A percentile compares a stretch with the other conserved stretches of the same genome.
Evolutionary conservation across 1,140 invertebrate genomes (phyloP).

Genomic region (Parapsyche elsis): DNA sequence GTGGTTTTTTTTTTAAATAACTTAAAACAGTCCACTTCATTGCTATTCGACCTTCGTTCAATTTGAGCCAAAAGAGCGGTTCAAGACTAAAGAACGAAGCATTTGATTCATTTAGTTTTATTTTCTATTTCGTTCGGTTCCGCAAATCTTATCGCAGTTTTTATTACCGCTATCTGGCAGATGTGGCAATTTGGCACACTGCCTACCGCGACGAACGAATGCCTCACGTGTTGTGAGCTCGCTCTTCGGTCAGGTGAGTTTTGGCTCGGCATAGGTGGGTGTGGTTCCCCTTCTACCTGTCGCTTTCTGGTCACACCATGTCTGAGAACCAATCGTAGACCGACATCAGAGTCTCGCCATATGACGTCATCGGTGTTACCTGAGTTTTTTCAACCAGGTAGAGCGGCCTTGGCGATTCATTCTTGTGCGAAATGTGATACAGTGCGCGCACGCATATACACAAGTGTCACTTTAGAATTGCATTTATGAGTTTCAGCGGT

Average conservation of each 20-base stretch:
- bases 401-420: not conserved
- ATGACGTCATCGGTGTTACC: conserved; percentile 2
- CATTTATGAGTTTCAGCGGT: not conserved
- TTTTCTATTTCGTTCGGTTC: not conserved
- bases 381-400: not conserved
- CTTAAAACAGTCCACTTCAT: too few relatives aligned
- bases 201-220: not conserved
- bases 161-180: not conserved
- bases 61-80: too few relatives aligned
- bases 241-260: not conserved
- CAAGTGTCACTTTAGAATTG: not conserved
- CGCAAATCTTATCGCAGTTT: not conserved
- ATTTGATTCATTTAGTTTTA: too few relatives aligned
- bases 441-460: not conserved
- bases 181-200: not conserved
- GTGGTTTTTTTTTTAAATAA: too few relatives aligned
- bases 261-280: not conserved
- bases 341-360: not conserved
- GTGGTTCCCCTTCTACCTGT: not conserved
- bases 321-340: not conserved
- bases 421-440: not conserved
- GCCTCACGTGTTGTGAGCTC: not conserved
- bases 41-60: too few relatives aligned
- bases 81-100: too few relatives aligned
- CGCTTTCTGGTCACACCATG: not conserved